Base-by-base conservation (phyloP, 53 echinoderm and acorn worm species). In the Holothuria leucospilota region DNA sequence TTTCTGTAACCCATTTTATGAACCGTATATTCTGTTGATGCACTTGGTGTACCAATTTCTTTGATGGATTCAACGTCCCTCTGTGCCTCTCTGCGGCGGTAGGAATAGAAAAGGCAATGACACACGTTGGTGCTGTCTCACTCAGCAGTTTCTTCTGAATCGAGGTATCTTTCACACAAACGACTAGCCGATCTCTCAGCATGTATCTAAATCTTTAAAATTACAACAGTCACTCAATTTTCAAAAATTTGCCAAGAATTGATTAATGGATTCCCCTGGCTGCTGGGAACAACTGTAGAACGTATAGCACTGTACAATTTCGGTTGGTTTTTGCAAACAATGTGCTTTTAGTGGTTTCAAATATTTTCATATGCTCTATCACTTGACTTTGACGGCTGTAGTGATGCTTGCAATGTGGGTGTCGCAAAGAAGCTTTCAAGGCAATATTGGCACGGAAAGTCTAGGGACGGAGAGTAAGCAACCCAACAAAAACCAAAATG, bases 141-240 rank as follows among this genome's bases (percentile, higher is more conserved):
- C 88, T 82, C 68, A 88, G 73, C n/a, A 88, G 63, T 29, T 88
- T 82, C 27, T 74, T 59, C 73, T 88, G 88, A 49, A 70, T 88
- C 11, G 39, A 34, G 1, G 81, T 62, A 34, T 88, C 82, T 67
- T 51, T 13, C 40, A 63, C 63, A 21, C 70, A 80, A 0, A 88
- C 88, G 10, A 88, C 88, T 23, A 88, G 24, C 15, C 82, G 51
- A 51, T 88, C 88, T 69, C 81, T 24, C 26, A 88, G 46, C 88
- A 88, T 78, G 62, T 88, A 61, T 88, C 62, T 82, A 88, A 64
- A 59, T 88, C 82, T 46, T 82, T 70, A 60, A 89, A 89, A 28
- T 89, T 89, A 64, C 89, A 89, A 23, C 75, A 39, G 27, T 73
- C 73, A 74, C 61, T 86, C 27, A 20, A 2, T 66, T 84, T 68